Evolutionary conservation across 2,797 vertebrate species (phyloP).

Genomic region (Scolopax rusticola): DNA sequence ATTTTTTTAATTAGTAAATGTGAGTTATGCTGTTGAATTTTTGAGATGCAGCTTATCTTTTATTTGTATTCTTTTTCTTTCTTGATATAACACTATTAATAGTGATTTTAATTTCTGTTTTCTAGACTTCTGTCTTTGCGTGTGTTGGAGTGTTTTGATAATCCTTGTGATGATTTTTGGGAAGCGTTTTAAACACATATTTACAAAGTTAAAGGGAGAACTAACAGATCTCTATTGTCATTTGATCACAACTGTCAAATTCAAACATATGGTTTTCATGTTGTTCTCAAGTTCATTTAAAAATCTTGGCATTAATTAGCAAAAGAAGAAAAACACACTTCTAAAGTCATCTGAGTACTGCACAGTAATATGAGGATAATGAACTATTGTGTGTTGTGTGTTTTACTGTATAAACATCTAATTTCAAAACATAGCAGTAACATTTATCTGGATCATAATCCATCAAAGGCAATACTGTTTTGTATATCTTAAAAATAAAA

Average conservation of each 20-base stretch:
- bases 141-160: slow-evolving; percentile 20
- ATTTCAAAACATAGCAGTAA: slow-evolving; percentile 57
- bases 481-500: slow-evolving; percentile 54
- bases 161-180: slow-evolving; percentile 28
- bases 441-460: slow-evolving; percentile 49
- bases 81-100: slow-evolving; percentile 6
- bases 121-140: neutral
- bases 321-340: slow-evolving; percentile 39
- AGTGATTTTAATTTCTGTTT: slow-evolving; percentile 3
- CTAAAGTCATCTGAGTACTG: slow-evolving; percentile 40
- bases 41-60: neutral
- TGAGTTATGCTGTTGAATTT: neutral
- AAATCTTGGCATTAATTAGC: slow-evolving; percentile 64
- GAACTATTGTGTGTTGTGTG: slow-evolving; percentile 26
- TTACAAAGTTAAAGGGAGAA: slow-evolving; percentile 23
- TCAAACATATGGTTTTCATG: slow-evolving; percentile 69
- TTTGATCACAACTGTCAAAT: slow-evolving; percentile 33
- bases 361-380: slow-evolving; percentile 26
- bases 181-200: slow-evolving; percentile 48
- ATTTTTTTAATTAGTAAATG: neutral
- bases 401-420: neutral
- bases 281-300: slow-evolving; percentile 56
- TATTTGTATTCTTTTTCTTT: neutral
- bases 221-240: slow-evolving; percentile 37
- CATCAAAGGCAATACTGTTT: slow-evolving; percentile 29